Conservation (phyloP, 2,888 invertebrate genomes). For the Chalcosyrphus nemorum region DNA sequence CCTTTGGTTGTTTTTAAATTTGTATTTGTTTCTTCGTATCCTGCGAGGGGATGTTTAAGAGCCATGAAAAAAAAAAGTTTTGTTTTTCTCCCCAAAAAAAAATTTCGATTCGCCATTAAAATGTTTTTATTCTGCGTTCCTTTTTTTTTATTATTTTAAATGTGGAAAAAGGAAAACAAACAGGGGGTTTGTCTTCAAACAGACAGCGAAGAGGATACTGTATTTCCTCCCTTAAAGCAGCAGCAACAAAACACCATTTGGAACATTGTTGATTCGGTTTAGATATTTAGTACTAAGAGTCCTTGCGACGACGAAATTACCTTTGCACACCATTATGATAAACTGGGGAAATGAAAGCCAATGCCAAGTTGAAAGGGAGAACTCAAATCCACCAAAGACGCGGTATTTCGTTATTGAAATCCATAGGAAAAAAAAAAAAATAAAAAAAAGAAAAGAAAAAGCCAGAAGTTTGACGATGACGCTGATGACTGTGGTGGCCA, state of each 20-base stretch:
- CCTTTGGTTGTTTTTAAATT: neutral
- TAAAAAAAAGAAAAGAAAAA: neutral
- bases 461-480: conserved; percentile 3
- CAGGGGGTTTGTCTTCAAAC: neutral
- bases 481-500: conserved; percentile 30
- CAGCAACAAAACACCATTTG: neutral
- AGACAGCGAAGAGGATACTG: neutral
- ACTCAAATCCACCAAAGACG: conserved; percentile 14
- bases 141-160: conserved; percentile 21
- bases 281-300: conserved; percentile 36
- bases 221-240: neutral
- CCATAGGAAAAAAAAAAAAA: too few species aligned
- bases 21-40: neutral
- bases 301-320: conserved; percentile 36
- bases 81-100: neutral
- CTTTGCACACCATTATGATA: conserved; percentile 26
- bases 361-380: neutral
- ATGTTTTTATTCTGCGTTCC: conserved; percentile 11
- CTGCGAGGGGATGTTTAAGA: conserved; percentile 14
- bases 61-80: conserved; percentile 37
- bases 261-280: neutral
- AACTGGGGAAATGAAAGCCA: conserved; percentile 42
- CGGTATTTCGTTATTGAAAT: conserved; percentile 11
- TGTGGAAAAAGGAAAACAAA: neutral
- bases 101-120: conserved; percentile 49